Evolutionary conservation across 1,140 invertebrate species (phyloP), one percentile per base, ranked within the genome.

Genomic region (Pristionchus pacificus): DNA sequence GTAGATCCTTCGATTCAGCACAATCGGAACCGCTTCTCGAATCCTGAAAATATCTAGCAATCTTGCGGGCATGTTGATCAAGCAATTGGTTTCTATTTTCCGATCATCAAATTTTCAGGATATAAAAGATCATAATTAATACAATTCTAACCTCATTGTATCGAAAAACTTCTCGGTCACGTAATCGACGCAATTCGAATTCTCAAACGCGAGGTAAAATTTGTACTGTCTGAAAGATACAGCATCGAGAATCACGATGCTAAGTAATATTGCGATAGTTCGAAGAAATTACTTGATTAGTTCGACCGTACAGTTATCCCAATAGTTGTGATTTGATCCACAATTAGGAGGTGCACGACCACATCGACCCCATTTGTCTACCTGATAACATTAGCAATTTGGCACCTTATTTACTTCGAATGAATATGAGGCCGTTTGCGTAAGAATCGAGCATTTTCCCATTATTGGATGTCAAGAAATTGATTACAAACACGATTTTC

Each of bases 191-290:
- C 95, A 98, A 79, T 97, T 93, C 0, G 93, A 94, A 85, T 97
- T 98, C 85, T 96, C 93, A 83, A 98, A 97, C 0, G 94, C 92
- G 60, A 97, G 87, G 85, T 97, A 98, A 86, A 98, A 98, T 84
- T 97, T 98, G 86, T 98, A 98, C 65, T 95, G 91, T 64, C 88
- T 90, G 79, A 93, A 91, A n/a, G n/a, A n/a, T n/a, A n/a, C n/a
- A n/a, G n/a, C n/a, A n/a, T 27, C 6, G 24, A 30, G 24, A 64
- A 19, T 1, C 19, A 2, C 32, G 31, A 58, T 14, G 27, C 28
- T n/a, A n/a, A n/a, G n/a, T n/a, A n/a, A n/a, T n/a, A n/a, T n/a
- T n/a, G n/a, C n/a, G n/a, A n/a, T n/a, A n/a, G n/a, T n/a, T n/a
- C n/a, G n/a, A n/a, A n/a, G n/a, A n/a, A n/a, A n/a, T 25, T 24